phyloP scores from a whole-genome alignment of 2,888 invertebrate genomes.

The Orchesella flavescens region DNA sequence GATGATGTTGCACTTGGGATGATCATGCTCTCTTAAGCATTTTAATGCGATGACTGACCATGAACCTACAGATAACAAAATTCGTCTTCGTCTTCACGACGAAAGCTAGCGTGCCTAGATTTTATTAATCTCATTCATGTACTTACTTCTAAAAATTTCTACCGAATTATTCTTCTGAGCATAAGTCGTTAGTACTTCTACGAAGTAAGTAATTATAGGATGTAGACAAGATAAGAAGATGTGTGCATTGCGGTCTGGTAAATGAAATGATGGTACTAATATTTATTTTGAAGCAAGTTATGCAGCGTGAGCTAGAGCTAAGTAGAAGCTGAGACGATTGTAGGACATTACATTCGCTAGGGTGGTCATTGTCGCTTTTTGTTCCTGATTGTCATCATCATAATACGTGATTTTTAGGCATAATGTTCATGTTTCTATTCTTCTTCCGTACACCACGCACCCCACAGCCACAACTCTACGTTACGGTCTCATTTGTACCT shows the following conservation, averaged over 20 bases:
- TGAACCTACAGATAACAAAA: conserved; percentile 43
- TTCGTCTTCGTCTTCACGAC: not conserved
- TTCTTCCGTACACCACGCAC: not conserved
- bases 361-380: not conserved
- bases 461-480: not conserved
- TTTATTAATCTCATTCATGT: not conserved
- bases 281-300: no score
- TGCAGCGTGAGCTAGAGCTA: no score
- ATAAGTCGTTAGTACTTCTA: not conserved
- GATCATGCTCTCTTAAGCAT: conserved; percentile 9
- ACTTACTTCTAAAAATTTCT: no score
- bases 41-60: conserved; percentile 45
- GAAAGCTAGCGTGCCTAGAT: not conserved
- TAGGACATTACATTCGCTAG: not conserved
- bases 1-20: conserved; percentile 1
- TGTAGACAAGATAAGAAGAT: not conserved
- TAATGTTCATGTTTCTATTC: not conserved
- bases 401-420: no score
- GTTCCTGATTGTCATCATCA: not conserved
- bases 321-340: not conserved
- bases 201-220: not conserved
- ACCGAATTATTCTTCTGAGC: not conserved
- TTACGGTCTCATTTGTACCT: not conserved
- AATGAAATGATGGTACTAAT: no score
- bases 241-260: not conserved